Conservation (phyloP, 1,140 invertebrate genomes). For the Hylaeus anthracinus region DNA sequence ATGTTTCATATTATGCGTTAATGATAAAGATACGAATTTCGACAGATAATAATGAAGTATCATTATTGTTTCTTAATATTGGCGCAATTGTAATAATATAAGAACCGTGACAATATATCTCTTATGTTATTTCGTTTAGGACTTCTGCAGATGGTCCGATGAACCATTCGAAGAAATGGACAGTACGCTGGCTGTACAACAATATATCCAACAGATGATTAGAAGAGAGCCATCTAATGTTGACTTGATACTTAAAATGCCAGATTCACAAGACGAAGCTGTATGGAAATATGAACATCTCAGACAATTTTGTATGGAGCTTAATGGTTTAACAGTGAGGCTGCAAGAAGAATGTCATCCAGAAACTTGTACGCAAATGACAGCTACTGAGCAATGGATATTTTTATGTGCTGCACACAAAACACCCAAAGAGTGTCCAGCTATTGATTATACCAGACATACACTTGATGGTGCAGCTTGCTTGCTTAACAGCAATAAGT, state of each 20-base stretch:
- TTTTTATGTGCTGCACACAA: constrained; percentile 99
- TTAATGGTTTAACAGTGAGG: constrained; percentile 97
- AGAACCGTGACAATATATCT: not conserved
- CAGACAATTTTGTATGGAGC: constrained; percentile 98
- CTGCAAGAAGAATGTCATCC: constrained; percentile 97
- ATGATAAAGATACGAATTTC: not conserved
- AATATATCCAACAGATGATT: constrained; percentile 99
- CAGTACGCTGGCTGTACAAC: constrained; percentile 98
- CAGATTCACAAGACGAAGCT: constrained; percentile 98
- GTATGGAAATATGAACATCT: constrained; percentile 99
- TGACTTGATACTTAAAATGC: constrained; percentile 96
- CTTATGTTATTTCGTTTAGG: constrained; percentile 82
- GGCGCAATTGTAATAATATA: not conserved
- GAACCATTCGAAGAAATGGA: constrained; percentile 99
- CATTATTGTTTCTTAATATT: not conserved
- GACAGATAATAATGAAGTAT: not conserved
- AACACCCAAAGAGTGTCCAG: constrained; percentile 99
- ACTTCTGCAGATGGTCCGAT: constrained; percentile 98
- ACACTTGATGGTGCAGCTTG: constrained; percentile 99
- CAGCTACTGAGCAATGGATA: constrained; percentile 99
- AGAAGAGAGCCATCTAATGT: constrained; percentile 95
- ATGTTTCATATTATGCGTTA: not conserved
- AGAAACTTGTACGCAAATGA: constrained; percentile 99
- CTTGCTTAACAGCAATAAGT: constrained; percentile 99
- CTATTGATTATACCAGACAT: constrained; percentile 99